Conservation (phyloP, 2,888 invertebrate genomes). For the Melanotus villosus region DNA sequence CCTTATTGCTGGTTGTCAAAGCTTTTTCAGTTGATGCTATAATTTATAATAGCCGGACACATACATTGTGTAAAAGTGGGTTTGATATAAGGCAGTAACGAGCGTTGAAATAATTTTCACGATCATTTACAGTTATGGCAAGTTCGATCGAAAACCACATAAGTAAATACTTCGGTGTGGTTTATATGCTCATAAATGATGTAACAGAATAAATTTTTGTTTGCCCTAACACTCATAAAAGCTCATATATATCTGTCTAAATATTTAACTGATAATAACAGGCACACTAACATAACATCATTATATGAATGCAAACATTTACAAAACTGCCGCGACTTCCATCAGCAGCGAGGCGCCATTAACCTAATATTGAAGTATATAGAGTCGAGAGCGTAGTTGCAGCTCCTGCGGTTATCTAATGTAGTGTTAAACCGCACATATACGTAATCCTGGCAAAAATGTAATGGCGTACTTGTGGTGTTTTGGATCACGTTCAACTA, state of each 20-base stretch:
- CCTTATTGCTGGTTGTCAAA: too few species aligned
- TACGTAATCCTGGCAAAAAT: constrained; percentile 10
- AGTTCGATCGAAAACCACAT: too few species aligned
- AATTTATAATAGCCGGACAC: too few species aligned
- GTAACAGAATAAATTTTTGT: constrained; percentile 6
- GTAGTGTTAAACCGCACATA: constrained; percentile 19
- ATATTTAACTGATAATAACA: constrained; percentile 20
- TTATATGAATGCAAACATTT: constrained; percentile 20
- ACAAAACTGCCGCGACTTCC: constrained; percentile 18
- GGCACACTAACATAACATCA: constrained; percentile 16
- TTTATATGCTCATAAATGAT: constrained; percentile 3
- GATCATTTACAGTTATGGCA: too few species aligned
- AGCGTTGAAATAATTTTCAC: too few species aligned
- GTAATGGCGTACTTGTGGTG: constrained; percentile 9
- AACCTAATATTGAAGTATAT: constrained; percentile 20
- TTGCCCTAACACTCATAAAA: constrained; percentile 15
- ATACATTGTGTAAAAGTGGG: too few species aligned
- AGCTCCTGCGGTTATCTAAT: constrained; percentile 19
- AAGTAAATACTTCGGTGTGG: neutral
- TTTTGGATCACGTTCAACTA: constrained; percentile 18
- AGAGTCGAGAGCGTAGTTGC: constrained; percentile 14
- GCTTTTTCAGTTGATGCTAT: too few species aligned
- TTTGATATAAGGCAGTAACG: too few species aligned
- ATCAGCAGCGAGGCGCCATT: constrained; percentile 16
- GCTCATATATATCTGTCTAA: constrained; percentile 18